Evolutionary conservation across 1,140 invertebrate species (phyloP).

Genomic region (Drosophila trapezifrons): DNA sequence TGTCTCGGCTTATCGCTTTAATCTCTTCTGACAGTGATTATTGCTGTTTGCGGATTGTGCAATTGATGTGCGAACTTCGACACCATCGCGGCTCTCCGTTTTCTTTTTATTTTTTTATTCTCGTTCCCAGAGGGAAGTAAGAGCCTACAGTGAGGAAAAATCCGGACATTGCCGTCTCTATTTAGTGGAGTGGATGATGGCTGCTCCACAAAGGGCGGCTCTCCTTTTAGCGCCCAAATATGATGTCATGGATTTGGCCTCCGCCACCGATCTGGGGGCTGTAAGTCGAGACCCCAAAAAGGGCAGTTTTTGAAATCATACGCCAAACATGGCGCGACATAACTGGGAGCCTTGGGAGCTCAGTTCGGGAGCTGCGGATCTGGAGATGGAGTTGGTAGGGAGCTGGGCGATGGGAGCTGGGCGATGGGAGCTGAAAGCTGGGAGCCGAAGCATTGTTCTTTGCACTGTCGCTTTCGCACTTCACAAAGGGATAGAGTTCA

Average conservation of each 20-base stretch:
- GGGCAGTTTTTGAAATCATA: constrained; percentile 83
- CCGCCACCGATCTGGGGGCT: constrained; percentile 19
- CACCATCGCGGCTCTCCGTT: constrained; percentile 44
- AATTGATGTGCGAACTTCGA: constrained; percentile 83
- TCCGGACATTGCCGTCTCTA: constrained; percentile 72
- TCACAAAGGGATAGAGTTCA: constrained; percentile 82
- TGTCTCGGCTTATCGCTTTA: constrained; percentile 79
- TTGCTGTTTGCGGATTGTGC: constrained; percentile 82
- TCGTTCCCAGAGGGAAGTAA: constrained; percentile 1
- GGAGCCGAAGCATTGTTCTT: constrained; percentile 73
- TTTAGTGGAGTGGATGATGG: constrained; percentile 39
- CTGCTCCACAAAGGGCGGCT: constrained; percentile 59
- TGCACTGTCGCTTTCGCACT: constrained; percentile 82
- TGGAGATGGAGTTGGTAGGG: constrained; percentile 11
- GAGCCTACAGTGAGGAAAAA: constrained; percentile 30
- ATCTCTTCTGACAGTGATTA: constrained; percentile 82
- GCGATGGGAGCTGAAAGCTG: constrained; percentile 4
- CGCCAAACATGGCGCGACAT: constrained; percentile 81
- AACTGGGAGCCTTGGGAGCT: constrained; percentile 60
- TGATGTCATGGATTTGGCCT: constrained; percentile 76
- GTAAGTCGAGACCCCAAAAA: constrained; percentile 83
- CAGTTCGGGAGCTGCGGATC: constrained; percentile 23
- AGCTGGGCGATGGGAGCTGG: constrained; percentile 16
- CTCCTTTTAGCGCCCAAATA: constrained; percentile 82
- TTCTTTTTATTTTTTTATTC: constrained; percentile 3